A percentile compares a stretch with the other conserved stretches of the same genome.
Conservation (phyloP, 1,140 invertebrate genomes). For the Pseudomyrmex dendroicus region DNA sequence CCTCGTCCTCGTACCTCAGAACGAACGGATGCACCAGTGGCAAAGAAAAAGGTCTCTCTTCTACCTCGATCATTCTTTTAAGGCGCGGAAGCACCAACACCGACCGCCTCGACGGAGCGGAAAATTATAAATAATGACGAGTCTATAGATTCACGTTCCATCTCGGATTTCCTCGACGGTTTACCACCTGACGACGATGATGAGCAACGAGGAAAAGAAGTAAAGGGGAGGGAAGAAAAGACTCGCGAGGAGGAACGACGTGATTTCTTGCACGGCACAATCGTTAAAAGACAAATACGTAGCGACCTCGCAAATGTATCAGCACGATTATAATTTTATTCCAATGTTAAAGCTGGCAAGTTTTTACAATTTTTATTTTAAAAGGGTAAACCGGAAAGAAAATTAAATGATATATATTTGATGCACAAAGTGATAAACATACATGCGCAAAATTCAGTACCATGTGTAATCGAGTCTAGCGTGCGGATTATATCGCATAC, state of each 20-base stretch:
- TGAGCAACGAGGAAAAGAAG: neutral
- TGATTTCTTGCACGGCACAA: neutral
- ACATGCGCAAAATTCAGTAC: neutral
- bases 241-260: neutral
- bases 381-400: neutral
- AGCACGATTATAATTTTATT: neutral
- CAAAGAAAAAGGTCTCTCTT: slow-evolving; percentile 62
- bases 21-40: slow-evolving; percentile 40
- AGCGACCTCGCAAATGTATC: slow-evolving; percentile 47
- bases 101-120: slow-evolving; percentile 74
- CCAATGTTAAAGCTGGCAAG: no score
- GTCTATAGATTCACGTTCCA: slow-evolving; percentile 68
- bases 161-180: slow-evolving; percentile 9
- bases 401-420: neutral
- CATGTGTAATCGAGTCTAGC: neutral
- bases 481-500: slow-evolving; percentile 16
- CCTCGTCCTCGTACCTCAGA: slow-evolving; percentile 56
- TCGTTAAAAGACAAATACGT: slow-evolving; percentile 30
- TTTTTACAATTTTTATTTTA: neutral
- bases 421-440: neutral
- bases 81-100: slow-evolving; percentile 69
- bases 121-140: slow-evolving; percentile 84
- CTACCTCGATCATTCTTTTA: slow-evolving; percentile 74
- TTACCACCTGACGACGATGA: slow-evolving; percentile 25
- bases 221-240: neutral